phyloP scores from a whole-genome alignment of 2,113 vertebrate genomes.

The Embiotoca jacksoni region DNA sequence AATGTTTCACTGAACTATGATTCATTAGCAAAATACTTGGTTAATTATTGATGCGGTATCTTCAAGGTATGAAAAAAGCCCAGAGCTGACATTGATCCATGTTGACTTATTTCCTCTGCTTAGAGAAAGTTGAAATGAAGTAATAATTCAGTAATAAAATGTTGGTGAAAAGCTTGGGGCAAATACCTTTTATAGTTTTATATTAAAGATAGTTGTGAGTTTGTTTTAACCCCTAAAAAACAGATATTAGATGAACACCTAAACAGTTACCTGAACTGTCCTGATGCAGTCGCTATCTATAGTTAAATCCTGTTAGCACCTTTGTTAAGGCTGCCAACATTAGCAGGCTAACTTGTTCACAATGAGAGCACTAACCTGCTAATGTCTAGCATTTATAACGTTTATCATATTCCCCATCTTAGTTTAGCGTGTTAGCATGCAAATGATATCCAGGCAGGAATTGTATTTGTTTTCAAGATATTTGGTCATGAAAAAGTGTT shows the following conservation, averaged over 20 bases:
- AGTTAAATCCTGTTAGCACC: too few species aligned
- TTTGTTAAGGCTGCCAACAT: too few species aligned
- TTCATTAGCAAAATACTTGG: conserved; percentile 54
- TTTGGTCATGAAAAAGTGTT: too few species aligned
- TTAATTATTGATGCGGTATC: conserved; percentile 68
- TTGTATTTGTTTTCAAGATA: too few species aligned
- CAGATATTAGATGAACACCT: too few species aligned
- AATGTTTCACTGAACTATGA: conserved; percentile 47
- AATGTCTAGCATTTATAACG: not conserved
- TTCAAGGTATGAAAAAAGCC: conserved; percentile 56
- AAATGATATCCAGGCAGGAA: too few species aligned
- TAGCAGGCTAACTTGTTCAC: too few species aligned
- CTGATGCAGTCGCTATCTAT: too few species aligned
- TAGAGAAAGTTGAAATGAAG: conserved; percentile 40
- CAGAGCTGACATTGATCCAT: conserved; percentile 48
- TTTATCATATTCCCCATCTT: not conserved
- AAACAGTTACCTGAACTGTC: too few species aligned
- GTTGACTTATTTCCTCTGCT: conserved; percentile 54
- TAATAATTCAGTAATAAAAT: conserved; percentile 17
- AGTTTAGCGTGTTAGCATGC: too few species aligned
- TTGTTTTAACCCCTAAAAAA: not conserved
- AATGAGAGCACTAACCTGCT: too few species aligned
- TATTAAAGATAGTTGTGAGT: conserved; percentile 8
- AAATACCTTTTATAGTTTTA: conserved; percentile 9
- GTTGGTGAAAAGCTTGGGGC: conserved; percentile 18